phyloP scores from a whole-genome alignment of 2,797 vertebrate species.

The Sebastes kiyomatsui region DNA sequence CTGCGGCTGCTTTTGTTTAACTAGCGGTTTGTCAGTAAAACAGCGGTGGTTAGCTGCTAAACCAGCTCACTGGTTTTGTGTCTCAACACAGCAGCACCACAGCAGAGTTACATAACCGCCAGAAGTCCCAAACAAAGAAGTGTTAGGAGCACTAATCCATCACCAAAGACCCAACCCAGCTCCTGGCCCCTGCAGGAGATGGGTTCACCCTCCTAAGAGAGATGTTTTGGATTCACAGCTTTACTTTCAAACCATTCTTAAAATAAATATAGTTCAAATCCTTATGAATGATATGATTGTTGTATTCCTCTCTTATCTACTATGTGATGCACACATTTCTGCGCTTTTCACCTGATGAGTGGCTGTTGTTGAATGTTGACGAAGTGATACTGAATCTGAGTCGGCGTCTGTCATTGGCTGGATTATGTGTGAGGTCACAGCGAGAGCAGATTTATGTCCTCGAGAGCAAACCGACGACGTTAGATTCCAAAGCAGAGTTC shows the following conservation, averaged over 20 bases:
- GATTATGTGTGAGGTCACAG: neutral
- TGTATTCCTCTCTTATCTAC: neutral
- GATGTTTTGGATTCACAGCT: neutral
- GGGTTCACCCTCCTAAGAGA: neutral
- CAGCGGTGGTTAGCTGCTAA: slow-evolving; percentile 30
- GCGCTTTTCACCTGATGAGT: neutral
- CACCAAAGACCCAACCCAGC: neutral
- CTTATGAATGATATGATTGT: neutral
- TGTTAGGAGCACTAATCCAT: slow-evolving; percentile 44
- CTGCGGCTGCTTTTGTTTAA: slow-evolving; percentile 56
- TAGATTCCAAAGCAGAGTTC: neutral
- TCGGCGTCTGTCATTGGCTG: neutral
- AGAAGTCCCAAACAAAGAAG: slow-evolving; percentile 67
- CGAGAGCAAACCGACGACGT: neutral
- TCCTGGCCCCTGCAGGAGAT: slow-evolving; percentile 14
- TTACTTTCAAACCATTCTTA: neutral
- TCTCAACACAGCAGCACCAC: slow-evolving; percentile 43
- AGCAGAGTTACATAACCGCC: slow-evolving; percentile 52
- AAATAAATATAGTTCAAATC: neutral
- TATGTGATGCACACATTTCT: neutral
- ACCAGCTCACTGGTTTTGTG: slow-evolving; percentile 56
- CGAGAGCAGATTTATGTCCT: neutral
- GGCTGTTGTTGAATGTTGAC: neutral
- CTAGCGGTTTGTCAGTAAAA: slow-evolving; percentile 45
- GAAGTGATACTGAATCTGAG: neutral